Evolutionary conservation across 2,113 vertebrate species (phyloP), one percentile per base, ranked within the genome.

Genomic region (Lichenostomus cassidix): DNA sequence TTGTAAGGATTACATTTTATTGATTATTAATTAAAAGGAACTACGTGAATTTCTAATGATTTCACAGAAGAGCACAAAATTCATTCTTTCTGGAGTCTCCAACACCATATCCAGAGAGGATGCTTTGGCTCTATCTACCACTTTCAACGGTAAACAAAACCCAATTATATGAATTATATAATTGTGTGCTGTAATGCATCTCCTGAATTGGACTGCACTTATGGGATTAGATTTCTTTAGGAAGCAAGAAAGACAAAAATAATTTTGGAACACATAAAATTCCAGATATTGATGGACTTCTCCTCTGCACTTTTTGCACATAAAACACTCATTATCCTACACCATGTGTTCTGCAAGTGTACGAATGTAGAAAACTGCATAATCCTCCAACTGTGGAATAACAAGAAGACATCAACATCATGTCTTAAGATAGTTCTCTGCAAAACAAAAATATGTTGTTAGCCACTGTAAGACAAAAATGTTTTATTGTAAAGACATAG

Each of bases 1-100:
- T 94, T 67, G n/a, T 29, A 91, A 91, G 5, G 15, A 87, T 84
- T 84, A 29, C 2, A 25, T 67, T 63, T 58, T 89, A 89, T 68
- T 91, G 39, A 87, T 91, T 71, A 68, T 90, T 94, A 87, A 79
- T 84, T 91, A 92, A 85, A 91, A 78, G 7, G 5, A 17, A 18
- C 4, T 5, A 39, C 2, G 1, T 1, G 0, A 75, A 44, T 83
- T 87, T 86, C 50, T 89, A 49, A 77, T 19, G 0, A 53, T 83
- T 89, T 82, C 29, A 29, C 21, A 50, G 46, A 71, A 52, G 6
- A 44, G 27, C 52, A 60, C 4, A 50, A n/a, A 60, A 35, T n/a
- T 22, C 29, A 1, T 47, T 91, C 24, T 79, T 79, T 75, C 24
- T 68, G 10, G 19, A 47, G 10, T 41, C 20, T 73, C 29, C 39